Evolutionary conservation across 2,797 vertebrate species (phyloP).

Genomic region (Enteromius radiatus): DNA sequence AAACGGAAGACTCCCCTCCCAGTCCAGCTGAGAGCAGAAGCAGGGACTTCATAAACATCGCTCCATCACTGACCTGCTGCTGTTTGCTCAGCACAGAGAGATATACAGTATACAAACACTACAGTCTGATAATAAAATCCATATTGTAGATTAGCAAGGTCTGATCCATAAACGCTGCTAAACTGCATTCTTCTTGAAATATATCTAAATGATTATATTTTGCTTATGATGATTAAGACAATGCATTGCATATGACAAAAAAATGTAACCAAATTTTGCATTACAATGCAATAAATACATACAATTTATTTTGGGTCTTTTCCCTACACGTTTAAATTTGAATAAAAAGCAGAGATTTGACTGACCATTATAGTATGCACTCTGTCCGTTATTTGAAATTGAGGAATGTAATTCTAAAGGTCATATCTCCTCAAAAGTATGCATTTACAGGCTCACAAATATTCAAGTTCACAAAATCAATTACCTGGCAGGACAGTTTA

Average conservation of each 20-base stretch:
- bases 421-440: constrained; percentile 21
- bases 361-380: background rate
- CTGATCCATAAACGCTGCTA: background rate
- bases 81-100: background rate
- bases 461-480: constrained; percentile 28
- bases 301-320: background rate
- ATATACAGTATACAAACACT: constrained; percentile 9
- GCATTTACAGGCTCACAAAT: constrained; percentile 13
- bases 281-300: background rate
- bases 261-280: constrained; percentile 13
- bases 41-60: background rate
- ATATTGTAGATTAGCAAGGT: constrained; percentile 53
- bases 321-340: background rate
- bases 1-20: constrained; percentile 1
- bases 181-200: background rate
- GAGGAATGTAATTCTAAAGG: background rate
- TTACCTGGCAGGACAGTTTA: constrained; percentile 18
- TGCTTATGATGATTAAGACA: background rate
- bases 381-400: constrained; percentile 17
- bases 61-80: background rate
- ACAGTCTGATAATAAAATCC: constrained; percentile 6
- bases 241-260: background rate
- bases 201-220: background rate
- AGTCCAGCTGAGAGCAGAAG: constrained; percentile 11
- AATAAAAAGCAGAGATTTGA: background rate